Percentiles rank a stretch among this genome's conserved stretches.
Evolutionary conservation across 2,888 invertebrate genomes (phyloP).

Genomic region (Entomobrya multifasciata): DNA sequence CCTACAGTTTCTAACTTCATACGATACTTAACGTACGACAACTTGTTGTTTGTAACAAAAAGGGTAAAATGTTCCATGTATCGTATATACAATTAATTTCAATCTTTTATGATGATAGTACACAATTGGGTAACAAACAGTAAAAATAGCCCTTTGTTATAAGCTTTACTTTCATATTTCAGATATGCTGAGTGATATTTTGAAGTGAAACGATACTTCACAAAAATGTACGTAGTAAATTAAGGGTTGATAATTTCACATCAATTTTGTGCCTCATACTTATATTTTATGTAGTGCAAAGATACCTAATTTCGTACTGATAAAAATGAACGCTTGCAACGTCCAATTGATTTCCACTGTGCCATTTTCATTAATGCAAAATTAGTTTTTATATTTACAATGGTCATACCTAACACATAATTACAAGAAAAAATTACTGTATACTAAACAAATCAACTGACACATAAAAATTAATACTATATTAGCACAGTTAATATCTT

Average conservation of each 20-base stretch:
- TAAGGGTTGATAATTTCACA: not conserved
- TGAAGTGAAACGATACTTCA: conserved; percentile 10
- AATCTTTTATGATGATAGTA: conserved; percentile 39
- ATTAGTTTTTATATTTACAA: not conserved
- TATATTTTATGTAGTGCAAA: too few species aligned
- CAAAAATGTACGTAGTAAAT: too few species aligned
- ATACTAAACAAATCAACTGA: conserved; percentile 8
- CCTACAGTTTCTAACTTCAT: conserved; percentile 42
- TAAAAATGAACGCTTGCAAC: too few species aligned
- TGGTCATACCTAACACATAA: not conserved
- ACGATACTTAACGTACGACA: conserved; percentile 3
- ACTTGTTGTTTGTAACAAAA: conserved; percentile 20
- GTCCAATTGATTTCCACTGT: not conserved
- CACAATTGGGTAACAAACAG: conserved; percentile 60
- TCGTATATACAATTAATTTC: conserved; percentile 45
- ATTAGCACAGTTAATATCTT: conserved; percentile 44
- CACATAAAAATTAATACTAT: conserved; percentile 34
- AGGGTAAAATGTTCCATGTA: conserved; percentile 45
- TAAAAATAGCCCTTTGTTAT: conserved; percentile 61
- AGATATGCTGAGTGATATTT: conserved; percentile 56
- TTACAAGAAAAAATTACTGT: not conserved
- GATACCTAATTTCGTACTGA: too few species aligned
- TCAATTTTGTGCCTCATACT: not conserved
- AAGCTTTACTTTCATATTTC: conserved; percentile 41
- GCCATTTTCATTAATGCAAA: not conserved